Base-by-base conservation (phyloP, 2,888 invertebrate genomes). In the Formica aserva region DNA sequence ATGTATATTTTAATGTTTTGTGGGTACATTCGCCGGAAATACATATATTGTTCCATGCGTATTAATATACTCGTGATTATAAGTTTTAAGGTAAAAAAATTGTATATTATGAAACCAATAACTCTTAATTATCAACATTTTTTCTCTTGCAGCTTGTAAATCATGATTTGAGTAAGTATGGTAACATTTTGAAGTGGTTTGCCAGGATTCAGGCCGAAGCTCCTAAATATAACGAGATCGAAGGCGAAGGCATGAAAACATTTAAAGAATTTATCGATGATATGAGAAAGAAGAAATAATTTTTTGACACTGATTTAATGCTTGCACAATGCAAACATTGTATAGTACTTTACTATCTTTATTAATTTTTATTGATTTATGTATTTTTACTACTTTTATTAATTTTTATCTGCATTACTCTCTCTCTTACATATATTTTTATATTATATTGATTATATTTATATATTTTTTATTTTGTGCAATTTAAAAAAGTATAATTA, bases 81-180 rank as follows among this genome's bases (percentile, higher is more conserved):
- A 15, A 45, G 15, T 5, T 48, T 22, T 32, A 52, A 13, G 55
- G 3, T 48, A 45, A 45, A 1, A 1, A 26, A 32, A 62, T 41
- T 11, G 11, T 41, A 63, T 18, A 32, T 18, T 15, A 22, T 63
- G 1, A 26, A 18, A n/a, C n/a, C 63, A 13, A 15, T 13, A 26
- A 63, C 18, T 57, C 1, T 26, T 3, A 66, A 62, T 69, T 8
- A 3, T 57, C 22, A 3, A 48, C 1, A 32, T 71, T 18, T 15
- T 60, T 77, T 55, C 82, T 67, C 65, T 88, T 89, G 55, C 89
- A 95, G 95, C 83, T 91, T 9, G 95, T 96, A 26, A 95, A 95
- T 1, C 96, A 97, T 85, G 97, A 98, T 93, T 93, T 98, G 86
- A 95, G 96, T 92, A 96, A 97, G 91, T 97, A 96, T 95, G 94